Evolutionary conservation across 92 coral and sea anemone genomes (phyloP), one percentile per base, ranked within the genome.

Genomic region (Isaurus tuberculatus): DNA sequence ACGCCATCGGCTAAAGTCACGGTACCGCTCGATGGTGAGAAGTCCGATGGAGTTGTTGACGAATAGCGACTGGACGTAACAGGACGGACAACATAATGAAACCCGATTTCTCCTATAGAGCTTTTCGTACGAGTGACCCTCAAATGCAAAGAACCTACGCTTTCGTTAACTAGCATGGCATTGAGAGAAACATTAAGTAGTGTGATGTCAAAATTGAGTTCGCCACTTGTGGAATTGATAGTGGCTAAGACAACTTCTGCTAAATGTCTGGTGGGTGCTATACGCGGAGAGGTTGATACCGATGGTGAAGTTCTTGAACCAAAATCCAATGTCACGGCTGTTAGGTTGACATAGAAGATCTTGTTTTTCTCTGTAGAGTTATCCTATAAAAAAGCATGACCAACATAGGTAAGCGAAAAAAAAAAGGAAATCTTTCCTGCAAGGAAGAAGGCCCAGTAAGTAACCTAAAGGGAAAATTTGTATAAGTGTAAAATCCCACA

Each of bases 311-410:
- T 53, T 79, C 63, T 73, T 68, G 91, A 89, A 37, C 91, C 91
- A 58, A 78, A 85, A 36, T 90, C 84, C 30, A 96, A 94, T 31
- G 78, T 44, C 26, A 94, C 99, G 0, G 84, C 72, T 11, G 97
- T 94, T 51, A 96, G 81, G 87, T 94, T 96, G 82, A 96, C 94
- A 79, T 55, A 87, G 79, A 96, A 96, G 23, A 96, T 75, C 61
- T 89, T 91, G 86, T 84, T 94, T 32, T 82, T 46, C 8, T 80
- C 86, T 40, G 98, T 72, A 75, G 60, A 69, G 46, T 89, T 69
- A 49, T 85, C 84, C 99, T 96, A 72, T 4, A 77, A 73, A n/a
- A 8, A 55, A n/a, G n/a, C 5, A n/a, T 19, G 31, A 48, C 55
- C 29, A 72, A 48, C 32, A 28, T 14, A n/a, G n/a, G n/a, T n/a